Conservation (phyloP, 2,797 vertebrate genomes). For the Mycteria americana region DNA sequence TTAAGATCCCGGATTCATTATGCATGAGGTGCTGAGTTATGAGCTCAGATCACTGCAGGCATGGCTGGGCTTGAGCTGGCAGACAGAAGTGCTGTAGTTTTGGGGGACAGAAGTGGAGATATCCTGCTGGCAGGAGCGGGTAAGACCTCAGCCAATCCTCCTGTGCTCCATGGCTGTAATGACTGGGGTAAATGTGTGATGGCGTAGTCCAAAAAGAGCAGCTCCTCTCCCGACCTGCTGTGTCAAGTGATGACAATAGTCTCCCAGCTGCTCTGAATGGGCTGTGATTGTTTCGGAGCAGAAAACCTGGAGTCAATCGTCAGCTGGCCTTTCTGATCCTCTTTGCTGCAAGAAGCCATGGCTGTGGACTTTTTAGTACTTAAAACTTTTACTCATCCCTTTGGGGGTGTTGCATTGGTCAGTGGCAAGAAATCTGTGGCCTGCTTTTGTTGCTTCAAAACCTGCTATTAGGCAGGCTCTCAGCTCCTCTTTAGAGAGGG, state of each 20-base stretch:
- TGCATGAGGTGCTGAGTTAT: conserved; percentile 21
- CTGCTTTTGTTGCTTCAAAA: neutral
- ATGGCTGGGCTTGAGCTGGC: neutral
- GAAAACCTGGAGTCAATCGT: neutral
- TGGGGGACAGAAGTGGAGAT: neutral
- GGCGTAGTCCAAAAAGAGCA: neutral
- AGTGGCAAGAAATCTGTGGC: neutral
- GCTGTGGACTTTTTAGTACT: neutral
- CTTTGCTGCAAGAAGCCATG: neutral
- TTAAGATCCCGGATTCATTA: conserved; percentile 12
- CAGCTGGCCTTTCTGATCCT: neutral
- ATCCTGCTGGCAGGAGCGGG: neutral
- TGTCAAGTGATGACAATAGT: neutral
- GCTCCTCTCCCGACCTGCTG: neutral
- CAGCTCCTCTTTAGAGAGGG: neutral
- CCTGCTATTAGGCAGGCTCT: neutral
- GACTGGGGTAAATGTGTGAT: neutral
- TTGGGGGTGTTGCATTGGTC: neutral
- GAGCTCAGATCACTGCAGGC: conserved; percentile 35
- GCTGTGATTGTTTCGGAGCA: neutral
- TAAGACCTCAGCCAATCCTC: neutral
- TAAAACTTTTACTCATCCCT: neutral
- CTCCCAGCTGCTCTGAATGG: neutral
- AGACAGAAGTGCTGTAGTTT: neutral
- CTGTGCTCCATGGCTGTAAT: neutral